phyloP scores from a whole-genome alignment of 2,888 invertebrate genomes.

The Drosophila colorata region DNA sequence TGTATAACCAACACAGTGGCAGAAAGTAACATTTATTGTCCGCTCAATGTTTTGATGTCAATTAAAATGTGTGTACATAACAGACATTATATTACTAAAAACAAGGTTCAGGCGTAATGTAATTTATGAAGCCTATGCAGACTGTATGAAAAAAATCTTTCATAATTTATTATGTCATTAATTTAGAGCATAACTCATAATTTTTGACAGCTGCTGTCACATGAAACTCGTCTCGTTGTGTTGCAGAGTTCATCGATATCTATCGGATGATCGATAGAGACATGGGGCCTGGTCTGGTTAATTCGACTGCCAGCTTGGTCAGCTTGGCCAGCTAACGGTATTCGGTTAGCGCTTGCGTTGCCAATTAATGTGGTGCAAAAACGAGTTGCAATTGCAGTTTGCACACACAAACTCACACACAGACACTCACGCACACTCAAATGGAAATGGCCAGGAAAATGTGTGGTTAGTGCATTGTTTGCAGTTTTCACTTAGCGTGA shows the following conservation, averaged over 20 bases:
- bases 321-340: slow-evolving; percentile 39
- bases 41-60: not conserved
- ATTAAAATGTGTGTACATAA: not conserved
- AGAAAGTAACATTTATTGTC: no score
- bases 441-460: slow-evolving; percentile 32
- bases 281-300: slow-evolving; percentile 17
- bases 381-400: slow-evolving; percentile 22
- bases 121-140: not conserved
- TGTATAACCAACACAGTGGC: no score
- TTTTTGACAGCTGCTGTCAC: slow-evolving; percentile 23
- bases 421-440: not conserved
- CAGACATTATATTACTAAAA: not conserved
- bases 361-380: slow-evolving; percentile 28
- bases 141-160: slow-evolving; percentile 1
- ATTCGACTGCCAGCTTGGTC: slow-evolving; percentile 31
- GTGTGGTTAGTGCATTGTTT: slow-evolving; percentile 16
- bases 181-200: slow-evolving; percentile 30
- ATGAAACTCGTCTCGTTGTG: not conserved
- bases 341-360: not conserved
- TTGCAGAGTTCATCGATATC: slow-evolving; percentile 47
- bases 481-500: slow-evolving; percentile 38
- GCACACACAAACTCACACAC: slow-evolving; percentile 12
- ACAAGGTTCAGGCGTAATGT: not conserved
- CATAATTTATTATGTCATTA: slow-evolving; percentile 37
- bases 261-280: slow-evolving; percentile 25